Evolutionary conservation across 2,113 vertebrate species (phyloP).

Genomic region (Psophia crepitans): DNA sequence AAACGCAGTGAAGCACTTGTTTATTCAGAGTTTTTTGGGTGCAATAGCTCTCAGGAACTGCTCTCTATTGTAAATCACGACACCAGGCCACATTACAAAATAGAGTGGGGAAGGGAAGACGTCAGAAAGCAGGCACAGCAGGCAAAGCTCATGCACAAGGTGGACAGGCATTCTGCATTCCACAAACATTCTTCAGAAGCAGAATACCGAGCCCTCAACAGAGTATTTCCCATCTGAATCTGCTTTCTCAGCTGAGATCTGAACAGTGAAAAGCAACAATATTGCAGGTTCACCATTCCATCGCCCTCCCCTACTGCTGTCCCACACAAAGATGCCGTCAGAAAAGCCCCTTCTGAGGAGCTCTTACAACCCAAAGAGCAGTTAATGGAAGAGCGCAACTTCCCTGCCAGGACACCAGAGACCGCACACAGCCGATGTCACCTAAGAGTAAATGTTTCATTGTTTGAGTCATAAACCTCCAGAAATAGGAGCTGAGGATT

Average conservation of each 20-base stretch:
- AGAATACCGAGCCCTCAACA: not conserved
- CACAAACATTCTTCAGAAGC: not conserved
- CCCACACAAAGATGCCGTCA: not conserved
- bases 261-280: fast-evolving
- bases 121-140: not conserved
- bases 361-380: not conserved
- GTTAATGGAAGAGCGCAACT: fast-evolving
- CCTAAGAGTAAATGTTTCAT: not conserved
- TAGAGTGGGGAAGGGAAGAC: not conserved
- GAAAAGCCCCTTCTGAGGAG: not conserved
- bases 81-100: not conserved
- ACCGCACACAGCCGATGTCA: not conserved
- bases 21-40: not conserved
- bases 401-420: not conserved
- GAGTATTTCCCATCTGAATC: not conserved
- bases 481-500: not conserved
- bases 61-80: too few species aligned
- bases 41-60: not conserved
- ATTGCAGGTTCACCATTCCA: fast-evolving
- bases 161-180: not conserved
- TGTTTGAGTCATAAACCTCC: not conserved
- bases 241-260: not conserved
- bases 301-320: not conserved
- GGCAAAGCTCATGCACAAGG: not conserved
- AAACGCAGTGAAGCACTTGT: not conserved